phyloP scores from a whole-genome alignment of 2,797 vertebrate genomes.

The Alauda arvensis region DNA sequence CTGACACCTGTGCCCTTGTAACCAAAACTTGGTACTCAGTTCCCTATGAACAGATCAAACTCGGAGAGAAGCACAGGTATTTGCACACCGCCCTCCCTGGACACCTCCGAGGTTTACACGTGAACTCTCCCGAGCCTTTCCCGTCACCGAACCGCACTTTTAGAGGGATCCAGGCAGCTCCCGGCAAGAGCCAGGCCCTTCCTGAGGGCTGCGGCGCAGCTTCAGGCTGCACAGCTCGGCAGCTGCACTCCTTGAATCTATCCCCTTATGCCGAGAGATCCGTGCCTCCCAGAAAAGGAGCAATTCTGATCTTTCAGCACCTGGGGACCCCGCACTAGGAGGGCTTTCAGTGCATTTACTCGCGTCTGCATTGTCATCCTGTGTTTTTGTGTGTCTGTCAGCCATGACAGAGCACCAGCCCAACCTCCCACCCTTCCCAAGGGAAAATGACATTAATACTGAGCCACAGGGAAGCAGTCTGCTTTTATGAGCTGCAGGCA shows the following conservation, averaged over 20 bases:
- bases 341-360: not conserved
- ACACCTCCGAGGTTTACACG: accelerated
- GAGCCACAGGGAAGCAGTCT: not conserved
- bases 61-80: not conserved
- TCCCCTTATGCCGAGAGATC: too few species aligned
- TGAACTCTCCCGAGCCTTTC: accelerated
- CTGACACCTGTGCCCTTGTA: slow-evolving; percentile 4
- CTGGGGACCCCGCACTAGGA: not conserved
- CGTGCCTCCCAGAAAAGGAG: accelerated
- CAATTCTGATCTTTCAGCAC: not conserved
- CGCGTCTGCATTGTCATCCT: not conserved
- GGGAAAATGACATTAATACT: not conserved
- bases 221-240: not conserved
- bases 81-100: not conserved
- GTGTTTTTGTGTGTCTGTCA: not conserved
- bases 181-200: accelerated
- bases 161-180: accelerated
- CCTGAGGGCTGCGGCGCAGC: not conserved
- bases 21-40: not conserved
- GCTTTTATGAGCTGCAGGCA: not conserved
- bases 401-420: not conserved
- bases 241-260: not conserved
- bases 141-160: accelerated
- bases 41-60: not conserved
- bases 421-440: not conserved